These are phyloP conservation scores for Hermaeophaga mercurialis DNA, from an alignment of 2,888 invertebrate genomes.

Conservation along the genomic window DNA sequence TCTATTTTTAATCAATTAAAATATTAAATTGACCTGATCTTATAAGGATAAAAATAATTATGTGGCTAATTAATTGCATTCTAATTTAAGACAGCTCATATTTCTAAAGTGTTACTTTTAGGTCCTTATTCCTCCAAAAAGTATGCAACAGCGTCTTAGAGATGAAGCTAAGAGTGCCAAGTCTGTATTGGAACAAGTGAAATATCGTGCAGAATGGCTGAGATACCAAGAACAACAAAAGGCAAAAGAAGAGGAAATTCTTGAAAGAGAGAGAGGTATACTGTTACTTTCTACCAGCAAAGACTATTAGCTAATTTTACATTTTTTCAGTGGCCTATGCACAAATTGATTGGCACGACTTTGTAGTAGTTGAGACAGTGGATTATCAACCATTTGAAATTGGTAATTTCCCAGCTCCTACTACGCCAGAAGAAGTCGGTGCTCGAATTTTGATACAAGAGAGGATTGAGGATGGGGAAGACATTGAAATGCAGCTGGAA, in stretches of 20 bases:
- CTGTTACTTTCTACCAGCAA: too few species aligned
- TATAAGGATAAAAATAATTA: too few species aligned
- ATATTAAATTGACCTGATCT: too few species aligned
- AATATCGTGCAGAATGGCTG: conserved; percentile 95
- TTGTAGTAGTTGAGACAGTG: conserved; percentile 99
- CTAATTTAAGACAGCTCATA: too few species aligned
- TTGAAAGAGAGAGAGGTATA: conserved; percentile 86
- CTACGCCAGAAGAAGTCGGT: conserved; percentile 96
- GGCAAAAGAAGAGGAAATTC: conserved; percentile 91
- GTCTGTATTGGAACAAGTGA: conserved; percentile 83
- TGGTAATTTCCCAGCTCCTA: conserved; percentile 95
- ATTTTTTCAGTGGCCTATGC: conserved; percentile 78
- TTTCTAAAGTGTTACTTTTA: too few species aligned
- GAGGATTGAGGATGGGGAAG: conserved; percentile 78
- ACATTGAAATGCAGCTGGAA: conserved; percentile 89
- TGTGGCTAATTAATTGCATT: too few species aligned
- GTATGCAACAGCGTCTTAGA: conserved; percentile 76
- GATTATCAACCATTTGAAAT: conserved; percentile 97
- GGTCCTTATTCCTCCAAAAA: conserved; percentile 83
- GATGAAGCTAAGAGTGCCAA: conserved; percentile 75
- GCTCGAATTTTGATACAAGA: conserved; percentile 90
- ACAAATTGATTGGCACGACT: conserved; percentile 99
- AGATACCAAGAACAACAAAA: conserved; percentile 92
- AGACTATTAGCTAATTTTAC: not conserved
- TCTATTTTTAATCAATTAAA: too few species aligned